Evolutionary conservation across 2,113 vertebrate species (phyloP).

Genomic region (Odocoileus hemionus): DNA sequence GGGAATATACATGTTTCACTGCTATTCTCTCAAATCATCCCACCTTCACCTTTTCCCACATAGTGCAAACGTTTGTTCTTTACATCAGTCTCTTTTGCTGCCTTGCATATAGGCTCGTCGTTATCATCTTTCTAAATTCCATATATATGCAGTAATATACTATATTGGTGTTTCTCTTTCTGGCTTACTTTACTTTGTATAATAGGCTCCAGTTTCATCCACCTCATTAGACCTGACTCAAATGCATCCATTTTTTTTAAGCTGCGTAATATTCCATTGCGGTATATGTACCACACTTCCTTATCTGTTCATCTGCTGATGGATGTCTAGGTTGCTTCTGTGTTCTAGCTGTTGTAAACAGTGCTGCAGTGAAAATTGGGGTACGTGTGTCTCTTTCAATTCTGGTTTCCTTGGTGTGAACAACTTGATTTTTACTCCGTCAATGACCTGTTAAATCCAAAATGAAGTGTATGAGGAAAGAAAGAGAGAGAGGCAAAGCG

Average conservation of each 20-base stretch:
- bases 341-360: neutral
- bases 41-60: neutral
- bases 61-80: neutral
- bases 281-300: neutral
- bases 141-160: neutral
- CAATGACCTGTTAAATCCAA: neutral
- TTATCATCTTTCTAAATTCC: neutral
- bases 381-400: neutral
- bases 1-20: neutral
- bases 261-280: neutral
- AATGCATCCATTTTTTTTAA: neutral
- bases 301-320: neutral
- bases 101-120: neutral
- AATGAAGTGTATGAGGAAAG: neutral
- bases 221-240: neutral
- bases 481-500: fast-evolving
- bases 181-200: neutral
- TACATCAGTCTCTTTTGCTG: neutral
- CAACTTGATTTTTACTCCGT: neutral
- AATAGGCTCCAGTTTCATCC: neutral
- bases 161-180: neutral
- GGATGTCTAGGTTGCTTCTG: neutral
- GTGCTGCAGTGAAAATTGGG: neutral
- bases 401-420: neutral
- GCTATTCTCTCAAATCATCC: neutral